Evolutionary conservation across 2,888 invertebrate genomes (phyloP).

Genomic region (Cheiracanthium punctorium): DNA sequence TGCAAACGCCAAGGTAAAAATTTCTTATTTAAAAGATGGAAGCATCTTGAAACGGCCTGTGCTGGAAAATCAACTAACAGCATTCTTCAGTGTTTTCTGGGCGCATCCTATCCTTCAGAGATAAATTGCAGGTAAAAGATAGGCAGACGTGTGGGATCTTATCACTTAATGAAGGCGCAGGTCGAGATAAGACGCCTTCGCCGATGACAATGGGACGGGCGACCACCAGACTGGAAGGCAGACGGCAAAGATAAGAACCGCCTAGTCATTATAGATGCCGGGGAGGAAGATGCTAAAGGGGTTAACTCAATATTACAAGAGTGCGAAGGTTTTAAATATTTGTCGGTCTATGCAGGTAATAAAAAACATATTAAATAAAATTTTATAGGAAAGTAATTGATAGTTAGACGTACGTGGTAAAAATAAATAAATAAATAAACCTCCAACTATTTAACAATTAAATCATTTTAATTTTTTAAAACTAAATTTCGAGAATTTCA

Average conservation of each 20-base stretch:
- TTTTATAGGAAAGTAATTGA: too few species aligned
- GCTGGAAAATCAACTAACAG: too few species aligned
- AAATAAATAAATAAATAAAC: too few species aligned
- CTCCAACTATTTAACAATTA: too few species aligned
- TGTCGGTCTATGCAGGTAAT: background rate
- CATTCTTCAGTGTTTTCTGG: conserved; percentile 20
- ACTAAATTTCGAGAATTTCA: too few species aligned
- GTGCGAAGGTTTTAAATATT: background rate
- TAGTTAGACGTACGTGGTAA: too few species aligned
- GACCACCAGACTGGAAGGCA: conserved; percentile 43
- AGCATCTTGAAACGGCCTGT: too few species aligned
- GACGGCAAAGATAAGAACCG: conserved; percentile 41
- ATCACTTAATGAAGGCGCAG: conserved; percentile 65
- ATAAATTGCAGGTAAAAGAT: conserved; percentile 52
- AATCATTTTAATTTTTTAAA: too few species aligned
- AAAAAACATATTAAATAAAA: too few species aligned
- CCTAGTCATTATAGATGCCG: conserved; percentile 61
- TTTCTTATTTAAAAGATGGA: too few species aligned
- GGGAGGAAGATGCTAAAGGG: background rate
- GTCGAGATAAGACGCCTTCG: conserved; percentile 39
- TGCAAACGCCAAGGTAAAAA: too few species aligned
- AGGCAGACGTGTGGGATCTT: conserved; percentile 46
- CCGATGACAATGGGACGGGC: conserved; percentile 53
- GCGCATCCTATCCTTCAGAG: background rate
- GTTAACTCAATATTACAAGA: background rate